Conservation (phyloP, 2,113 vertebrate genomes). For the Microcebus lehilahytsara region DNA sequence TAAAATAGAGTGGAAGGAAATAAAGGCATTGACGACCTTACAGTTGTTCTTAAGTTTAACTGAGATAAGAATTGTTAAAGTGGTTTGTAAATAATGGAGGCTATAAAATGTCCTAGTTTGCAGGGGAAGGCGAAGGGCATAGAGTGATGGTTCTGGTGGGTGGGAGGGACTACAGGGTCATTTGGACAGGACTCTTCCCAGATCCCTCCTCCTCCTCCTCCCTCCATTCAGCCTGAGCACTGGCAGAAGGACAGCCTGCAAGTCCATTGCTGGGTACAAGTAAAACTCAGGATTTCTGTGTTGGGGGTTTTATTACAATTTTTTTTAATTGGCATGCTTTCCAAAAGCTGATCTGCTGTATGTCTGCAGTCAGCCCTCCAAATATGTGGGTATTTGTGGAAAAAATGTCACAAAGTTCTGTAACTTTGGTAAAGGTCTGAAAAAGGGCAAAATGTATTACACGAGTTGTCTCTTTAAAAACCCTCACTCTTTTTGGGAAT, state of each 20-base stretch:
- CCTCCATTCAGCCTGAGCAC: neutral
- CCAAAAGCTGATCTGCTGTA: neutral
- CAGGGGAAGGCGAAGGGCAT: neutral
- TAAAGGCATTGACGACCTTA: neutral
- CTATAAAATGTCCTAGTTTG: neutral
- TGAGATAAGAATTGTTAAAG: neutral
- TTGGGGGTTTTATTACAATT: neutral
- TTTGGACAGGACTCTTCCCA: neutral
- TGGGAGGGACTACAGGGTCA: accelerated
- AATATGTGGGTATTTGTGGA: too few relatives aligned
- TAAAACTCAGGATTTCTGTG: neutral
- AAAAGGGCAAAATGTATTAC: too few relatives aligned
- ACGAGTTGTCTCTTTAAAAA: too few relatives aligned
- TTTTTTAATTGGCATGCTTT: conserved; percentile 35
- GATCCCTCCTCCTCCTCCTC: too few relatives aligned
- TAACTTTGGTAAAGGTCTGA: too few relatives aligned
- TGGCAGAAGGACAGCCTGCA: neutral
- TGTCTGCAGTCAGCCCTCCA: neutral
- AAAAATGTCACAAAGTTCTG: too few relatives aligned
- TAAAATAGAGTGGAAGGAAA: neutral
- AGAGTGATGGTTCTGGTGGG: neutral
- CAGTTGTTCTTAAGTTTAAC: neutral
- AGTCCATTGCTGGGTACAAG: neutral
- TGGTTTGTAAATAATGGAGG: neutral
- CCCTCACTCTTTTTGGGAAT: too few relatives aligned